phyloP scores from a whole-genome alignment of 2,113 vertebrate genomes.

The Anoplopoma fimbria region DNA sequence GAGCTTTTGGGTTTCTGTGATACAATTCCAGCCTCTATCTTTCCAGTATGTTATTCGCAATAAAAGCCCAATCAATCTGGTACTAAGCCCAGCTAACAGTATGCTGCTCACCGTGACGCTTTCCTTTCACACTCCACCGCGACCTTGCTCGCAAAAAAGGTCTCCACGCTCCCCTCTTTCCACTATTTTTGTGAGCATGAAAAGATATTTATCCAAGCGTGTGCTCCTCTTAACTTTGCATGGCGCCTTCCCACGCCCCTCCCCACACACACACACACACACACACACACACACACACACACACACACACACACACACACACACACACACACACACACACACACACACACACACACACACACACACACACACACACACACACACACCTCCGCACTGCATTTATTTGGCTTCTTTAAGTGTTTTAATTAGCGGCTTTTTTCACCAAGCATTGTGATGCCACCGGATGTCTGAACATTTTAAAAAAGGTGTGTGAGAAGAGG shows the following conservation, averaged over 20 bases:
- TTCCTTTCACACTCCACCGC: conserved; percentile 28
- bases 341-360: too few species aligned
- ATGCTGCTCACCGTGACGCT: conserved; percentile 25
- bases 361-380: conserved; percentile 19
- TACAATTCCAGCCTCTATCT: conserved; percentile 10
- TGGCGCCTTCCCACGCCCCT: not conserved
- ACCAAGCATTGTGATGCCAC: conserved; percentile 16
- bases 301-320: conserved; percentile 9
- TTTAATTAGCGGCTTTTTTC: conserved; percentile 68
- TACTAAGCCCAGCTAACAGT: conserved; percentile 20
- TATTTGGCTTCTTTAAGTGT: conserved; percentile 42
- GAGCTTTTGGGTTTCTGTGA: conserved; percentile 19
- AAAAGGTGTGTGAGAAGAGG: conserved; percentile 42
- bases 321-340: not conserved
- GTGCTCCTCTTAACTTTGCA: conserved; percentile 27
- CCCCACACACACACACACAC: conserved; percentile 5
- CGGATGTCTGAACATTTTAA: conserved; percentile 19
- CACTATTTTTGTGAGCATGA: conserved; percentile 38
- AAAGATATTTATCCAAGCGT: conserved; percentile 38
- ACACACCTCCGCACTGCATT: conserved; percentile 6
- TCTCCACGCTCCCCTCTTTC: conserved; percentile 35
- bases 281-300: conserved; percentile 17
- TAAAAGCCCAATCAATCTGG: conserved; percentile 40
- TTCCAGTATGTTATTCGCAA: not conserved
- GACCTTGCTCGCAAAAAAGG: conserved; percentile 47